Evolutionary conservation across 2,797 vertebrate species (phyloP), one percentile per base, ranked within the genome.

Genomic region (Acropternis orthonyx): DNA sequence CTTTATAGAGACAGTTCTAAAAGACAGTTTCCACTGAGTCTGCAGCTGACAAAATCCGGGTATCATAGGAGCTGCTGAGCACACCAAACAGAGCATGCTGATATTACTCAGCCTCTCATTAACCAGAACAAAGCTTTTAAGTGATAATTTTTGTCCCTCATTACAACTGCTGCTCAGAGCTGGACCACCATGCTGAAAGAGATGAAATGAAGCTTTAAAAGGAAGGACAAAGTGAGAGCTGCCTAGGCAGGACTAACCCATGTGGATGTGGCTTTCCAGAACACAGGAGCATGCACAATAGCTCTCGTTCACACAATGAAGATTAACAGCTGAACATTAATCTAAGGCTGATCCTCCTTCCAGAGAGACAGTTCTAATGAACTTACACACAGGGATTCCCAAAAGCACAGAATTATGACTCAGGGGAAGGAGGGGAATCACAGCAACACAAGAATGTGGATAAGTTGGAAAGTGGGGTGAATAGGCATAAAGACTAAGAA

Each of bases 21-120:
- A 66, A 79, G 36, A 14, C 51, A 3, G 17, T 55, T 84, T 51
- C 41, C 37, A 26, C 56, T 1, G 19, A 34, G 36, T 3, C 44
- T 43, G 34, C 34, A 43, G 62, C 44, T 69, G 39, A 36, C 46
- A 32, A 37, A 51, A n/a, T 32, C 43, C 34, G 10, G 67, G 37
- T 89, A 16, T 18, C 1, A 2, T 2, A 2, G 58, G 58, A 76
- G 52, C 27, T 71, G 63, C 52, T 34, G 67, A 66, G 37, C 46
- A 32, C 26, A 27, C 13, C 21, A 36, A 48, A 30, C 23, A 58
- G 19, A 54, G 41, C 55, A 28, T 36, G 0, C 1, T 2, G 0
- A 34, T 69, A 58, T 23, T 39, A n/a, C 32, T 54, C 56, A 28
- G 41, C 56, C 56, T 66, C 30, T 23, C 37, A 34, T 36, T 28